Evolutionary conservation across 2,113 vertebrate species (phyloP), one percentile per base, ranked within the genome.

Genomic region (Odontesthes bonariensis): DNA sequence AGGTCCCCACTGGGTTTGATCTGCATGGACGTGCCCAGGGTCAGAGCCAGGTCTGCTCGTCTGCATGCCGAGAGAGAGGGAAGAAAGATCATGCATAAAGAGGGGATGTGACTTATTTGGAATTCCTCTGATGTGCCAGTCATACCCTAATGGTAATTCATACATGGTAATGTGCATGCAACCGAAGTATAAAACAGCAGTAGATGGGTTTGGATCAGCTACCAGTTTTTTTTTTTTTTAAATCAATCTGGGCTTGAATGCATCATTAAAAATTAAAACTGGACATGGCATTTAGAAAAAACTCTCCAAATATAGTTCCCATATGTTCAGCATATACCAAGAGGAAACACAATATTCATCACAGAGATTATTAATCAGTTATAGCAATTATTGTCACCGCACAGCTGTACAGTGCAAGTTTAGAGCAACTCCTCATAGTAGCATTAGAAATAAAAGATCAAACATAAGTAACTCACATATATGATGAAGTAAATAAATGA

Each of bases 1-100:
- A 99, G 96, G 86, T 99, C 96, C 69, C 96, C 97, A 0, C 97
- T 98, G 72, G 98, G 98, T 85, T 97, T 98, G 89, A 99, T 99
- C 90, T 99, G 98, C 89, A 99, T 86, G 11, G 98, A 99, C 0
- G 98, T 99, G 44, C 98, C 98, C 81, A 99, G 91, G 0, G 98
- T 97, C 88, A 99, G 62, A 0, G 97, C 96, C 86, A 99, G 86
- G 87, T 99, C 97, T 0, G 97, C 97, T 56, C 87, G 95, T 86
- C 98, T 99, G 91, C 5, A 67, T 17, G 40, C 6, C 62, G 8
- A 57, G 44, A 57, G 20, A 8, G 27, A 33, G 53, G 69, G 33
- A 38, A 61, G 13, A 22, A 6, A 47, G 0, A 0, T 47, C 47
- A 52, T 17, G 47, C 20, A 31, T 33, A 40, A 52, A 61, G 0